A percentile compares a stretch with the other conserved stretches of the same genome.
Evolutionary conservation across 2,888 invertebrate species (phyloP).

Genomic region (Resseliella maxima): DNA sequence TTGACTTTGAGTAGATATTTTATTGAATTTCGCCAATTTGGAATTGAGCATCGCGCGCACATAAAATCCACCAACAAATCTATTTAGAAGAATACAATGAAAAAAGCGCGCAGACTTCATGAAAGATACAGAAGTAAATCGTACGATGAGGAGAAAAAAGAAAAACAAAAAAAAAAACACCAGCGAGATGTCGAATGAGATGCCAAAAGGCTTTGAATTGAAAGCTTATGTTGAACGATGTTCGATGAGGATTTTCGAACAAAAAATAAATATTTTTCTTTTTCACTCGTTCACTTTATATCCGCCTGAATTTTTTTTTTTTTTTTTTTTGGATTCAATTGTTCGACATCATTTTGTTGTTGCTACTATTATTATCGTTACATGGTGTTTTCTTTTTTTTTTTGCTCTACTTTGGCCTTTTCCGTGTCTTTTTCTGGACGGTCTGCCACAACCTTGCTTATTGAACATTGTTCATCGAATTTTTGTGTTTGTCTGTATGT

Average conservation of each 20-base stretch:
- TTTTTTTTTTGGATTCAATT: constrained; percentile 40
- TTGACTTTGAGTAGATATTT: constrained; percentile 55
- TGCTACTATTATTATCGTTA: background rate
- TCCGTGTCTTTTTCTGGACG: background rate
- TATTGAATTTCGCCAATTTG: constrained; percentile 54
- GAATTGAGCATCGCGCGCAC: constrained; percentile 49
- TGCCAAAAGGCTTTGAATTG: background rate
- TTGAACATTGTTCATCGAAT: background rate
- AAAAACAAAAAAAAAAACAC: background rate
- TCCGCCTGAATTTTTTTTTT: constrained; percentile 15
- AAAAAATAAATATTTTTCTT: background rate
- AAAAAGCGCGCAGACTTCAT: background rate
- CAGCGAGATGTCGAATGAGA: background rate
- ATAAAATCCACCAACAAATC: constrained; percentile 2
- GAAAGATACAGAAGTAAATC: background rate
- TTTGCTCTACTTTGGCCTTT: background rate
- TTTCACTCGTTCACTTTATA: constrained; percentile 8
- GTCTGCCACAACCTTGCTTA: background rate
- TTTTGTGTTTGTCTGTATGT: background rate
- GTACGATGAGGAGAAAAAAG: no score
- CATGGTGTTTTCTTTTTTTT: background rate
- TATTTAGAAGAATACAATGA: background rate
- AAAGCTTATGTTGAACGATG: constrained; percentile 4
- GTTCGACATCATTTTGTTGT: constrained; percentile 10
- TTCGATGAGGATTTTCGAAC: background rate